Evolutionary conservation across 2,797 vertebrate genomes (phyloP).

Genomic region (Cynodonichthys magdalenae): DNA sequence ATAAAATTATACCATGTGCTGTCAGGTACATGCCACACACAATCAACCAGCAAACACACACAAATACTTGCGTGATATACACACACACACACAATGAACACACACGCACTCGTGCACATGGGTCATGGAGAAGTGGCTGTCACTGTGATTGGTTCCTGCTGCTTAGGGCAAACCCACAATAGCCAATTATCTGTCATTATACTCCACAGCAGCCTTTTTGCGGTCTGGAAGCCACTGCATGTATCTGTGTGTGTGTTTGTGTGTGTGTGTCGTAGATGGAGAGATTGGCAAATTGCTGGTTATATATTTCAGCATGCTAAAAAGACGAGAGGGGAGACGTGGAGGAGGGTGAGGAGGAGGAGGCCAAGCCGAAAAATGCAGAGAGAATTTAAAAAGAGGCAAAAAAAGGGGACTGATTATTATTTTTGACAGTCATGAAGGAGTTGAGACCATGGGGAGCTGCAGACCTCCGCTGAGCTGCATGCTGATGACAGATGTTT

Average conservation of each 20-base stretch:
- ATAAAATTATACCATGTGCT: constrained; percentile 39
- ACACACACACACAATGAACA: constrained; percentile 15
- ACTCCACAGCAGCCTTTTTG: constrained; percentile 70
- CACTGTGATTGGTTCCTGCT: constrained; percentile 75
- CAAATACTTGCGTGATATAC: not conserved
- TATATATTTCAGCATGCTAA: constrained; percentile 62
- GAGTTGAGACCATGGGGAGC: constrained; percentile 57
- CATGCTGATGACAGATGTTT: constrained; percentile 63
- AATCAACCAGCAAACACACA: constrained; percentile 37
- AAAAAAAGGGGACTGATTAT: constrained; percentile 56
- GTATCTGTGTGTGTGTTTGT: constrained; percentile 28
- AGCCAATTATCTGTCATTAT: constrained; percentile 81
- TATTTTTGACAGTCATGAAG: constrained; percentile 60
- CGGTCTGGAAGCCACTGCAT: constrained; percentile 57
- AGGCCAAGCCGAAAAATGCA: constrained; percentile 51
- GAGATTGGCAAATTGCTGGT: constrained; percentile 75
- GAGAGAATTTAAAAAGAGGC: constrained; percentile 54
- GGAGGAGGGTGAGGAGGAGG: constrained; percentile 36
- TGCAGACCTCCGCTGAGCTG: constrained; percentile 66
- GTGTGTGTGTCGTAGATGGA: constrained; percentile 46
- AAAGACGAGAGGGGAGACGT: constrained; percentile 53
- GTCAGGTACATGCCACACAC: constrained; percentile 29
- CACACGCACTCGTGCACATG: constrained; percentile 20
- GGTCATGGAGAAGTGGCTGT: constrained; percentile 75
- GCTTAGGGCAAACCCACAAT: constrained; percentile 72